These are phyloP conservation scores for Charina bottae DNA, from an alignment of 2,113 vertebrate species.

Conservation along the genomic window DNA sequence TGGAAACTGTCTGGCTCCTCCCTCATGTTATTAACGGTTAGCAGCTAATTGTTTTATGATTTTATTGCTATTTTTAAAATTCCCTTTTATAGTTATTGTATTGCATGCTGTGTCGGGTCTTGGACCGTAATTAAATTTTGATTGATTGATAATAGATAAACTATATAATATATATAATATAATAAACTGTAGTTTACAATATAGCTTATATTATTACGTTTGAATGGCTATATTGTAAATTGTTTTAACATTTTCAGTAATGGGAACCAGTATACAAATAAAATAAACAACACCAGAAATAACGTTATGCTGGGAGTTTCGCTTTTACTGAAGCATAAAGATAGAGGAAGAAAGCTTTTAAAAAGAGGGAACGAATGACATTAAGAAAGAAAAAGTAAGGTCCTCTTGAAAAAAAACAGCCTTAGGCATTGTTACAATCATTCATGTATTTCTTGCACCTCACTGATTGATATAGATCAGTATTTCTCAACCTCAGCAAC, in stretches of 20 bases:
- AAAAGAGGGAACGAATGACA: neutral
- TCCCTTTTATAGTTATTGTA: neutral
- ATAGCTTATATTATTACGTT: neutral
- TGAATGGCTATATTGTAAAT: neutral
- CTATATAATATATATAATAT: neutral
- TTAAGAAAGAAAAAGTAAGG: neutral
- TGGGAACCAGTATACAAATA: neutral
- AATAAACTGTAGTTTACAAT: neutral
- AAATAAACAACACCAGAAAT: neutral
- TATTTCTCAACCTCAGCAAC: neutral
- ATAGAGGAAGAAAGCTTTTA: neutral
- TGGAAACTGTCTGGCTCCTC: neutral
- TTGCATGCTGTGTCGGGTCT: neutral
- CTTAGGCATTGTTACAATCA: too few relatives aligned
- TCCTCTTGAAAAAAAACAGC: neutral
- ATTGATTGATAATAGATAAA: neutral
- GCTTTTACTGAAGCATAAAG: neutral
- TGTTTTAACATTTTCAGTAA: neutral
- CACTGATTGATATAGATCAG: constrained; percentile 3
- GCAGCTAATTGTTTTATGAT: neutral
- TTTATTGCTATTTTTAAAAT: neutral
- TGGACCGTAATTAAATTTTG: neutral
- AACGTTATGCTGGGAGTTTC: too few relatives aligned
- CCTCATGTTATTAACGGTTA: neutral
- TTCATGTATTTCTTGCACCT: too few relatives aligned